Base-by-base conservation (phyloP, 2,888 invertebrate genomes). In the Leucophora obtusa region DNA sequence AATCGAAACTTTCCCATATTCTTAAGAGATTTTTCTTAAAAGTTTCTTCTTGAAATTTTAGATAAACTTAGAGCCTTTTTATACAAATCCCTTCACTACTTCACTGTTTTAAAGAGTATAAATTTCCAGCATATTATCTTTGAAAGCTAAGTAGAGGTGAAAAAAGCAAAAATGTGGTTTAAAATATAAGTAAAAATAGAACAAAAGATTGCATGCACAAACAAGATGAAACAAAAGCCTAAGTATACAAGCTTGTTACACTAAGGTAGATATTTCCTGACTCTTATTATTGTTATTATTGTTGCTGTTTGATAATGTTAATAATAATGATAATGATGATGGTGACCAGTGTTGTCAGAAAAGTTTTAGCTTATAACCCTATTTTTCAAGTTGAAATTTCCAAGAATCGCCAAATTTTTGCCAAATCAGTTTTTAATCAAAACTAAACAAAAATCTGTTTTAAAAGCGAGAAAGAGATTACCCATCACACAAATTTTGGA, bases 251-350 rank as follows among this genome's bases (percentile, higher is more conserved):
- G 50, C 58, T 68, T 58, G 51, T 62, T 62, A 18, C 35, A 35
- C 53, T 11, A 5, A 11, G n/a, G n/a, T 21, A 21, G 51, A n/a
- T 35, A 24, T 59, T 65, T 43, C 2, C 8, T 43, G 17, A 15
- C 59, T 54, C 10, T 38, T 63, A 10, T 69, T 69, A 24, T 58
- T 35, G 24, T 38, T 65, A 15, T 56, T 50, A 18, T 38, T 21
- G 33, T 47, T 35, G 62, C 59, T 63, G 28, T 7, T n/a, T 28
- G 28, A 28, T 28, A 6, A 7, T 28, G 28, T 28, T 28, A 28
- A 28, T 28, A 35, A 70, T 70, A 51, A 73, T 74, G 50, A 53
- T 50, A 54, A 73, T 58, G 53, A 59, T 70, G 35, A 71, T 71
- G 38, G 70, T 59, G n/a, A n/a, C n/a, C n/a, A n/a, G n/a, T n/a